Evolutionary conservation across 2,113 vertebrate species (phyloP).

Genomic region (Triplophysa tibetana): DNA sequence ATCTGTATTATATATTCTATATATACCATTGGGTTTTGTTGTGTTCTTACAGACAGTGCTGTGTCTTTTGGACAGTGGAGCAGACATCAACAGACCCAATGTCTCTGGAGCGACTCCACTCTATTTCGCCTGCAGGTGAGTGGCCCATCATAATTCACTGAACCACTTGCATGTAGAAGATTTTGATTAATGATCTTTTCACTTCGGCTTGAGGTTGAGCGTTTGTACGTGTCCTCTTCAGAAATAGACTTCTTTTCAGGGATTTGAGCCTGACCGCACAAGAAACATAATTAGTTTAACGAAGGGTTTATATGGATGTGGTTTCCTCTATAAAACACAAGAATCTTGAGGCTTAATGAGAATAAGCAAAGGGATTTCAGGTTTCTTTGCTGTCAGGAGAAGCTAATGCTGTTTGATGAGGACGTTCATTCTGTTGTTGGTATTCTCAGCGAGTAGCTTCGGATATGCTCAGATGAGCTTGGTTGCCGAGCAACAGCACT

Average conservation of each 20-base stretch:
- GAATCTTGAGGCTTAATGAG: slow-evolving; percentile 9
- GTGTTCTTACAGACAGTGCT: slow-evolving; percentile 83
- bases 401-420: slow-evolving; percentile 43
- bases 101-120: slow-evolving; percentile 95
- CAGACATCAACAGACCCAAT: slow-evolving; percentile 96
- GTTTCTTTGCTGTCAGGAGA: slow-evolving; percentile 4
- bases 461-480: slow-evolving; percentile 35
- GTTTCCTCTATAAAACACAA: background rate
- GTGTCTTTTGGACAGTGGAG: slow-evolving; percentile 95
- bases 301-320: background rate
- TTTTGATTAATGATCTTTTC: background rate
- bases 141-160: background rate
- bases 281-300: background rate
- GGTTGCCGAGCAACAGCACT: slow-evolving; percentile 43
- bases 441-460: slow-evolving; percentile 22
- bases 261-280: background rate
- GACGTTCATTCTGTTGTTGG: slow-evolving; percentile 20
- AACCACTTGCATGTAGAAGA: background rate
- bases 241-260: background rate
- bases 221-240: background rate
- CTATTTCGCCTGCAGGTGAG: slow-evolving; percentile 97
- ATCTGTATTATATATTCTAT: too few relatives aligned
- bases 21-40: background rate
- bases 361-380: slow-evolving; percentile 10
- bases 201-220: background rate